These are phyloP conservation scores for Bombus balteatus DNA, from an alignment of 1,140 invertebrate genomes.

Conservation along the genomic window DNA sequence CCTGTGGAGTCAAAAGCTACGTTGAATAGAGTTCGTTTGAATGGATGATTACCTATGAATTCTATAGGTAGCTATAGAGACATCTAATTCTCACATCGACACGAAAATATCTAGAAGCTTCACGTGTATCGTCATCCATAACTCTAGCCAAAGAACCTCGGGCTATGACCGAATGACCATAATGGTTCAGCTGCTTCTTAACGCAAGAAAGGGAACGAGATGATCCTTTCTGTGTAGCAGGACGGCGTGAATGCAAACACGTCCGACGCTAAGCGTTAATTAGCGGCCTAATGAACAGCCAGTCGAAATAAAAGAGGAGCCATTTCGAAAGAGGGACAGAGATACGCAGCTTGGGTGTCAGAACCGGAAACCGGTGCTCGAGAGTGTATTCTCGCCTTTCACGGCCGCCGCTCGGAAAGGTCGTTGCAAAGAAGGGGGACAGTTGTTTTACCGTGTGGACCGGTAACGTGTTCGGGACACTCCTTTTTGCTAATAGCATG, in stretches of 20 bases:
- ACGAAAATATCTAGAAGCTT: not conserved
- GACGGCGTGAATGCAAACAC: conserved; percentile 35
- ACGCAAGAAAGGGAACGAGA: not conserved
- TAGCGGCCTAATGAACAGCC: conserved; percentile 49
- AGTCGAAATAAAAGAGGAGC: conserved; percentile 44
- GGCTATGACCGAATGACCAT: not conserved
- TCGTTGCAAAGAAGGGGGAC: conserved; percentile 28
- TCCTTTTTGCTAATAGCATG: conserved; percentile 80
- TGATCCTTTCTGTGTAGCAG: not conserved
- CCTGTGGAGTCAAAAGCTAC: no score
- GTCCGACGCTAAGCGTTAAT: conserved; percentile 49
- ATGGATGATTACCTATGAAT: not conserved
- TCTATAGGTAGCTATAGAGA: not conserved
- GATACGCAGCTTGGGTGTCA: not conserved
- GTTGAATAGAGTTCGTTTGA: not conserved
- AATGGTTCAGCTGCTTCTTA: conserved; percentile 3
- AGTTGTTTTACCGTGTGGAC: conserved; percentile 54
- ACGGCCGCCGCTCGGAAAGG: conserved; percentile 12
- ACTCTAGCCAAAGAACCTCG: not conserved
- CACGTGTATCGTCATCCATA: not conserved
- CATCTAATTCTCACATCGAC: not conserved
- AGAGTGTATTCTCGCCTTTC: conserved; percentile 52
- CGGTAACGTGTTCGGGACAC: conserved; percentile 57
- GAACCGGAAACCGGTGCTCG: conserved; percentile 58
- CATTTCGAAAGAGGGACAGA: conserved; percentile 2